Conservation (phyloP, 2,888 invertebrate species). For the Drosophila nigritarsus region DNA sequence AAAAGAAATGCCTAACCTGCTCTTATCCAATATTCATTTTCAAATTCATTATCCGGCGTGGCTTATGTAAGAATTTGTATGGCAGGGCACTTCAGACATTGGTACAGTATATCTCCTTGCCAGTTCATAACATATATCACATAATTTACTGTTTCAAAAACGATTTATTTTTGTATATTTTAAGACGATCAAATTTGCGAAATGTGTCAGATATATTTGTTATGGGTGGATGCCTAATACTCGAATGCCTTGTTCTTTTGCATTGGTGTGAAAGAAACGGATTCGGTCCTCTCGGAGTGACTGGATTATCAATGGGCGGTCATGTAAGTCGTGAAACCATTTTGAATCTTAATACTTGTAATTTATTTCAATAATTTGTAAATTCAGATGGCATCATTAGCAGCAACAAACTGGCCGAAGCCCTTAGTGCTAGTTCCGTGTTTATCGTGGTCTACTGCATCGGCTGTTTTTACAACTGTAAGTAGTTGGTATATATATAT, state of each 20-base stretch:
- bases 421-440: slow-evolving; percentile 97
- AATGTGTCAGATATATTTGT: slow-evolving; percentile 99
- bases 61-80: background rate
- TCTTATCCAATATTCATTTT: background rate
- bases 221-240: slow-evolving; percentile 98
- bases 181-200: slow-evolving; percentile 94
- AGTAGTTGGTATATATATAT: slow-evolving; percentile 35
- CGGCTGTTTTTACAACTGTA: slow-evolving; percentile 96
- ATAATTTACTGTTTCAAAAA: background rate
- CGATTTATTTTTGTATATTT: slow-evolving; percentile 12
- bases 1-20: background rate
- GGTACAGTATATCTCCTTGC: background rate
- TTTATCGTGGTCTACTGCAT: slow-evolving; percentile 98
- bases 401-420: slow-evolving; percentile 97
- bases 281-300: slow-evolving; percentile 96
- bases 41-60: background rate
- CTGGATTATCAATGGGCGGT: slow-evolving; percentile 99
- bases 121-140: background rate
- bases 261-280: slow-evolving; percentile 97
- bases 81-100: background rate
- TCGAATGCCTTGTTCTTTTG: slow-evolving; percentile 95
- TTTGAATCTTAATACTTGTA: background rate
- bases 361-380: background rate
- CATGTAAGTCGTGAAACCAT: slow-evolving; percentile 89
- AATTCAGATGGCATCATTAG: slow-evolving; percentile 97